Conservation (phyloP, 1,140 invertebrate genomes). For the Aphelinus certus region DNA sequence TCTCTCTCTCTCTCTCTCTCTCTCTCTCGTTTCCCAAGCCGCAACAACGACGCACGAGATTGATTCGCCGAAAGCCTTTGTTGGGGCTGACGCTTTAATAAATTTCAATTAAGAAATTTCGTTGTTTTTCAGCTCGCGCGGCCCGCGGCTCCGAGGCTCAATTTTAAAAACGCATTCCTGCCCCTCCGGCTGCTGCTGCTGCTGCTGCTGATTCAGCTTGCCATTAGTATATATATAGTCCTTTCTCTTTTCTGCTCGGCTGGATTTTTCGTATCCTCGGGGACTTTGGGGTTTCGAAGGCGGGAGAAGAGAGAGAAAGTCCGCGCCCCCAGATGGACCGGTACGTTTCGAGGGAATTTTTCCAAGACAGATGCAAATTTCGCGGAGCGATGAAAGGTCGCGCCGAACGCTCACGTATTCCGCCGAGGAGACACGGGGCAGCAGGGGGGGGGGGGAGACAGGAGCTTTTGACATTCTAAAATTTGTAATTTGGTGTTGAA, state of each 20-base stretch:
- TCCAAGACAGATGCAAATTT: constrained; percentile 19
- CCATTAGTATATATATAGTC: too few species aligned
- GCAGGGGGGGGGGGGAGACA: too few species aligned
- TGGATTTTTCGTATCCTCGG: constrained; percentile 6
- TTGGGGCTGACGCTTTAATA: constrained; percentile 31
- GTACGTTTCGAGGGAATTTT: background rate
- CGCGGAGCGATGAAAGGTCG: too few species aligned
- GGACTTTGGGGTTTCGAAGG: background rate
- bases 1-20: background rate
- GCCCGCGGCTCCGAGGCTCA: background rate
- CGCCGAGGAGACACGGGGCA: too few species aligned
- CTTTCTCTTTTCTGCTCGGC: too few species aligned
- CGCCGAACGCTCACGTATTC: too few species aligned
- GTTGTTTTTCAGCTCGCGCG: constrained; percentile 24
- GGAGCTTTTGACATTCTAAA: too few species aligned
- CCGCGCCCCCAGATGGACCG: background rate
- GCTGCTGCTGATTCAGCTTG: too few species aligned
- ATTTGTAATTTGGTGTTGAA: too few species aligned
- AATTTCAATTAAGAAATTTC: constrained; percentile 42
- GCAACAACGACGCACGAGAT: constrained; percentile 1
- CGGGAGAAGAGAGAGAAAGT: constrained; percentile 8
- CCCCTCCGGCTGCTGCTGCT: background rate
- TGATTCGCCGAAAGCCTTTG: constrained; percentile 34
- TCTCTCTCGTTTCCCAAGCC: background rate
- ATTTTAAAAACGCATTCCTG: constrained; percentile 9